phyloP scores from a whole-genome alignment of 2,888 invertebrate genomes.

The Trissolcus brochymenae region DNA sequence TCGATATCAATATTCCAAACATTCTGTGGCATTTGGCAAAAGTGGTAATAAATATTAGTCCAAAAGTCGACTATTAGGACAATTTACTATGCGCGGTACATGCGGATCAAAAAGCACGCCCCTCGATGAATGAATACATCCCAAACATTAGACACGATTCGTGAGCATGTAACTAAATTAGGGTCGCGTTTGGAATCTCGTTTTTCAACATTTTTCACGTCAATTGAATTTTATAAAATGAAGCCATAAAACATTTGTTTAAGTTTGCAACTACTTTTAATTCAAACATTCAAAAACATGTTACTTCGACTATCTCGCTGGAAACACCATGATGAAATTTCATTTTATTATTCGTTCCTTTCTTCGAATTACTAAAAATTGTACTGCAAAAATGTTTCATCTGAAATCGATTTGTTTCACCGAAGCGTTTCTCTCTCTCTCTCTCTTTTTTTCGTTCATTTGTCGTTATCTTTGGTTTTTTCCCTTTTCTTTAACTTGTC shows the following conservation, averaged over 20 bases:
- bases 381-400: conserved; percentile 9
- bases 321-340: too few species aligned
- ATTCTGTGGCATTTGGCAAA: conserved; percentile 56
- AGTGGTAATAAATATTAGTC: conserved; percentile 47
- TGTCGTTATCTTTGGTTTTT: conserved; percentile 41
- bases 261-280: too few species aligned
- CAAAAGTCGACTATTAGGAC: conserved; percentile 42
- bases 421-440: not conserved
- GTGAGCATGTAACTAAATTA: not conserved
- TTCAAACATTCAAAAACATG: too few species aligned
- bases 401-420: not conserved
- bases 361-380: not conserved
- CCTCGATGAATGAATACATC: not conserved
- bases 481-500: conserved; percentile 56
- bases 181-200: conserved; percentile 17
- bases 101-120: conserved; percentile 8
- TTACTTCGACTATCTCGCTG: too few species aligned
- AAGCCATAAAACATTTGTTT: too few species aligned
- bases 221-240: too few species aligned
- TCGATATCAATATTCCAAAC: conserved; percentile 58
- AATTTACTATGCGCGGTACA: conserved; percentile 48
- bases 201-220: conserved; percentile 24
- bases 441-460: conserved; percentile 45
- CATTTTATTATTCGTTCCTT: too few species aligned
- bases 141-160: not conserved